Evolutionary conservation across 2,888 invertebrate genomes (phyloP).

Genomic region (Rhamphomyia laevipes): DNA sequence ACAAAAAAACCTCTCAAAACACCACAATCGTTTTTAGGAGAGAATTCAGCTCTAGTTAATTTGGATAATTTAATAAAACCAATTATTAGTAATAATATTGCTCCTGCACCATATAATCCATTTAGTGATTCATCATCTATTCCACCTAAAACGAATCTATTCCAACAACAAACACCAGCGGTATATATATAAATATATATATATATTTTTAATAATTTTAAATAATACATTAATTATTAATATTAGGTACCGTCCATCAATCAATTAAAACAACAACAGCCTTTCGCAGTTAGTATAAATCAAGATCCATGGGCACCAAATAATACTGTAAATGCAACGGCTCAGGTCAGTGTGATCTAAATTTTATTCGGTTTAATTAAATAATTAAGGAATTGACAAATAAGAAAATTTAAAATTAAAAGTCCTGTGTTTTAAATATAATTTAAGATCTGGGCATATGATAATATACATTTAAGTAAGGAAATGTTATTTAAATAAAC

Average conservation of each 20-base stretch:
- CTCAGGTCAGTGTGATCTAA: constrained; percentile 28
- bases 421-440: too few species aligned
- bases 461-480: neutral
- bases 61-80: constrained; percentile 87
- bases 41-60: constrained; percentile 93
- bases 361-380: neutral
- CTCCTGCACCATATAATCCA: constrained; percentile 33
- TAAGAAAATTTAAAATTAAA: neutral
- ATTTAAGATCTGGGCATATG: neutral
- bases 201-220: neutral
- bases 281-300: constrained; percentile 36
- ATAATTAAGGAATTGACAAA: too few species aligned
- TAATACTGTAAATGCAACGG: constrained; percentile 24
- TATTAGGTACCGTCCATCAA: constrained; percentile 39
- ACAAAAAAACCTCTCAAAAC: constrained; percentile 51
- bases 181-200: constrained; percentile 20
- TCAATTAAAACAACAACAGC: constrained; percentile 38
- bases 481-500: too few species aligned
- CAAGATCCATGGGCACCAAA: constrained; percentile 39
- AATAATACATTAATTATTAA: neutral
- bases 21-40: constrained; percentile 91
- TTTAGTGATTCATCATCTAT: constrained; percentile 31
- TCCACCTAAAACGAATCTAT: constrained; percentile 44
- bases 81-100: constrained; percentile 28
- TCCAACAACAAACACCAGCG: constrained; percentile 42